Evolutionary conservation across 2,113 vertebrate genomes (phyloP).

Genomic region (Lanius ludovicianus): DNA sequence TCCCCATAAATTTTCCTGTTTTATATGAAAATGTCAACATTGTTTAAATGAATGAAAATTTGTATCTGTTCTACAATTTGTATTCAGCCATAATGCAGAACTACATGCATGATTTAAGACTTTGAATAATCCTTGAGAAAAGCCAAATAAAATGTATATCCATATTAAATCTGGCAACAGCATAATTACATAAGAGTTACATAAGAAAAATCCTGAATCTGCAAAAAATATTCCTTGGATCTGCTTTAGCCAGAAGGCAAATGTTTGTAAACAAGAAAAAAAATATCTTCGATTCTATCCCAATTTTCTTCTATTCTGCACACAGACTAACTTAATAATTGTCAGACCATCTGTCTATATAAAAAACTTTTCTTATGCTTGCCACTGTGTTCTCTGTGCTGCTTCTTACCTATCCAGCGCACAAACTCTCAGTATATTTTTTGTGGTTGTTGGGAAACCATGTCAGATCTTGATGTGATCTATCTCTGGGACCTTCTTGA

Average conservation of each 20-base stretch:
- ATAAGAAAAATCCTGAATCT: not conserved
- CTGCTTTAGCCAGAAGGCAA: not conserved
- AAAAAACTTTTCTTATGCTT: not conserved
- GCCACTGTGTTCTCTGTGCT: not conserved
- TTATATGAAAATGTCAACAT: not conserved
- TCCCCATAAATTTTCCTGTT: not conserved
- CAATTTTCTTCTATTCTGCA: not conserved
- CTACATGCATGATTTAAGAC: not conserved
- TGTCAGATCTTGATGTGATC: not conserved
- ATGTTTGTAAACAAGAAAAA: not conserved
- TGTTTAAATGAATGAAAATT: not conserved
- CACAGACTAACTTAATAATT: not conserved
- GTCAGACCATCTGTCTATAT: not conserved
- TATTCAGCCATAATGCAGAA: not conserved
- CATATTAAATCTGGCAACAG: not conserved
- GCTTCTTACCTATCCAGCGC: not conserved
- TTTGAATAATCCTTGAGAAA: not conserved
- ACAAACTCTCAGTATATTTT: not conserved
- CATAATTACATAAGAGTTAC: not conserved
- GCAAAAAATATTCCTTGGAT: not conserved
- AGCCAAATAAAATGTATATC: not conserved
- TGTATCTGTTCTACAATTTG: not conserved
- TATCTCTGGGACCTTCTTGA: not conserved
- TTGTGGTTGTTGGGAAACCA: fast-evolving
- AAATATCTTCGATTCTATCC: not conserved